Conservation (phyloP, 2,888 invertebrate species). For the Platycheirus albimanus region DNA sequence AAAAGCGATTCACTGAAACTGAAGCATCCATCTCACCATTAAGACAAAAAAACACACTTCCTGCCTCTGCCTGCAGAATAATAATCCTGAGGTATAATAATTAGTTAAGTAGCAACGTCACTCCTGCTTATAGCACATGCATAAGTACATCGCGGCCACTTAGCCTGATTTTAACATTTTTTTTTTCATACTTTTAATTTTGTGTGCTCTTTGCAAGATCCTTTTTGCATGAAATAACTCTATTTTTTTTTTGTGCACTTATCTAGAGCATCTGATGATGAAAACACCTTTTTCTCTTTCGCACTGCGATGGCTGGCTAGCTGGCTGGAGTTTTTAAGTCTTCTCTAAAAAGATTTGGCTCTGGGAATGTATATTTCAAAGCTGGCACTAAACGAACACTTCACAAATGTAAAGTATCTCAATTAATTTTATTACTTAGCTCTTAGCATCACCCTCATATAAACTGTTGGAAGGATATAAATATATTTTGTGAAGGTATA, state of each 20-base stretch:
- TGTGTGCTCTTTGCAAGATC: conserved; percentile 4
- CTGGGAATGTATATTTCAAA: conserved; percentile 67
- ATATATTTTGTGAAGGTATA: conserved; percentile 1
- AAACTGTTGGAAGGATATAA: background rate
- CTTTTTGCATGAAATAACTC: conserved; percentile 24
- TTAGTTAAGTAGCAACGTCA: conserved; percentile 45
- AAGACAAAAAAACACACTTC: background rate
- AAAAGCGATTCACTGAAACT: background rate
- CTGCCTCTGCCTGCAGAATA: conserved; percentile 2
- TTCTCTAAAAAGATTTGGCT: no score
- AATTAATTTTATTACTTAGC: conserved; percentile 74
- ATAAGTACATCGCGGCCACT: conserved; percentile 60
- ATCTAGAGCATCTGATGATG: conserved; percentile 36
- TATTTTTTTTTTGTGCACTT: conserved; percentile 28
- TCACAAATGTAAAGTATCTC: conserved; percentile 73
- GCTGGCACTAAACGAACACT: conserved; percentile 71
- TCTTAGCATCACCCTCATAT: conserved; percentile 59
- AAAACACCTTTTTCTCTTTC: conserved; percentile 46
- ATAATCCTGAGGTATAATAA: conserved; percentile 41
- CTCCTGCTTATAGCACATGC: conserved; percentile 43
- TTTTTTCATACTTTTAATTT: background rate
- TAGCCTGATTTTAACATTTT: conserved; percentile 50
- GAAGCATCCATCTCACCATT: background rate
- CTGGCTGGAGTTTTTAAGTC: no score
- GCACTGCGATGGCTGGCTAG: background rate